Base-by-base conservation (phyloP, 2,113 vertebrate genomes). In the Scortum barcoo region DNA sequence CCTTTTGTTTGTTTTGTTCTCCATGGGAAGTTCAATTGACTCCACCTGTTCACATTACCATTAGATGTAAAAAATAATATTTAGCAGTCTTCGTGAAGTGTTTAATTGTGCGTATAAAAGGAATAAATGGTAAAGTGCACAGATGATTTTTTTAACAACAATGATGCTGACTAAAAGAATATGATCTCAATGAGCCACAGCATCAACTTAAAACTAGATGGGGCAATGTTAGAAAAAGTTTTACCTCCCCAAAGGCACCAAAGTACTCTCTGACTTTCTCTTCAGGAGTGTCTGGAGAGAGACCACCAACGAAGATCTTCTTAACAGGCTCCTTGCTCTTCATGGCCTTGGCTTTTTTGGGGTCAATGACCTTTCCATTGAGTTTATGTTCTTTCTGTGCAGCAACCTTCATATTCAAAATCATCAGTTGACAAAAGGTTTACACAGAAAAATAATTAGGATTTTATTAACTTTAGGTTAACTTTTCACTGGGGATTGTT, bases 331-430 rank as follows among this genome's bases (percentile, higher is more conserved):
- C 98, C 94, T 99, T 99, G 89, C 96, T 97, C 95, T 99, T 99
- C 98, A 99, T 99, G 79, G 98, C 98, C 94, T 99, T 99, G 87
- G 98, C 98, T 93, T 97, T 97, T 94, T 99, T 99, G 50, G 98
- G 98, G 93, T 99, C 98, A 78, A 99, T 99, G 85, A 99, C 98
- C 88, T 99, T 99, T 61, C 98, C 98, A 81, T 99, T 99, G 86
- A 99, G 95, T 93, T 99, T 99, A 89, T 99, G 98, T 84, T 99
- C 98, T 85, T 99, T 99, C 89, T 98, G 97, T 86, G 97, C 93
- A 92, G 96, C 97, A 67, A 99, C 98, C 98, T 99, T 90, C 5
- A 76, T 33, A 57, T 36, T 36, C 11, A 36, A 61, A 54, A 80
- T 1, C 50, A 57, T 44, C 24, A 51, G 53, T 24, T 1, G 1